These are phyloP conservation scores for Lanius collurio DNA, from an alignment of 2,113 vertebrate species.

Conservation along the genomic window DNA sequence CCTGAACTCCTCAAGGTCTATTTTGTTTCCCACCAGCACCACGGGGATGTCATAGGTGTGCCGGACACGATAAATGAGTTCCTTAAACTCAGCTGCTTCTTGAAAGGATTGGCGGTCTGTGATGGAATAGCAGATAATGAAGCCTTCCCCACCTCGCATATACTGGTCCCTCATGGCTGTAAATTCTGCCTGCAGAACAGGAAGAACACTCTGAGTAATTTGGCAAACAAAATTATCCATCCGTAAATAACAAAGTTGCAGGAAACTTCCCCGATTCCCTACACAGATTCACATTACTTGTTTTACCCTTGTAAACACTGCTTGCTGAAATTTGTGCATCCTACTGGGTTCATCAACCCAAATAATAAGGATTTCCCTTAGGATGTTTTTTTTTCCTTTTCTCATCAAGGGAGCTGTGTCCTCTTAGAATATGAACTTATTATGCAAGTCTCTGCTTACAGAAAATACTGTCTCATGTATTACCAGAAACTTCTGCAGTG, in stretches of 20 bases:
- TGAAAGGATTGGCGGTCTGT: conserved; percentile 84
- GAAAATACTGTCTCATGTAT: not conserved
- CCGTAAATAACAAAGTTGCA: not conserved
- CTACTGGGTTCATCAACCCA: not conserved
- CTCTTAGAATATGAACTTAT: not conserved
- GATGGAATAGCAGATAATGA: conserved; percentile 85
- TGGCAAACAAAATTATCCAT: not conserved
- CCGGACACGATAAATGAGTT: conserved; percentile 83
- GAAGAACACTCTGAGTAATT: not conserved
- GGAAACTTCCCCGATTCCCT: not conserved
- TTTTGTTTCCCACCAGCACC: conserved; percentile 85
- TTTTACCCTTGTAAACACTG: not conserved
- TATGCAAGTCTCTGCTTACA: not conserved
- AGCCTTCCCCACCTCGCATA: conserved; percentile 82
- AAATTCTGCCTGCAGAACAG: conserved; percentile 78
- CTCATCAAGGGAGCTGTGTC: not conserved
- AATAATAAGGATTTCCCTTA: not conserved
- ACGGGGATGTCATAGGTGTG: conserved; percentile 81
- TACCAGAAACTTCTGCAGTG: not conserved
- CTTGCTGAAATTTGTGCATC: not conserved
- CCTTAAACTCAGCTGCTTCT: conserved; percentile 84
- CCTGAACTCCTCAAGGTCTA: conserved; percentile 78
- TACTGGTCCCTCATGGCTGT: conserved; percentile 87
- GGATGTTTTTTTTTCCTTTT: not conserved
- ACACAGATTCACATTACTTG: not conserved